These are phyloP conservation scores for Nothobranchius kuhntae DNA, from an alignment of 2,113 vertebrate species.

Conservation along the genomic window DNA sequence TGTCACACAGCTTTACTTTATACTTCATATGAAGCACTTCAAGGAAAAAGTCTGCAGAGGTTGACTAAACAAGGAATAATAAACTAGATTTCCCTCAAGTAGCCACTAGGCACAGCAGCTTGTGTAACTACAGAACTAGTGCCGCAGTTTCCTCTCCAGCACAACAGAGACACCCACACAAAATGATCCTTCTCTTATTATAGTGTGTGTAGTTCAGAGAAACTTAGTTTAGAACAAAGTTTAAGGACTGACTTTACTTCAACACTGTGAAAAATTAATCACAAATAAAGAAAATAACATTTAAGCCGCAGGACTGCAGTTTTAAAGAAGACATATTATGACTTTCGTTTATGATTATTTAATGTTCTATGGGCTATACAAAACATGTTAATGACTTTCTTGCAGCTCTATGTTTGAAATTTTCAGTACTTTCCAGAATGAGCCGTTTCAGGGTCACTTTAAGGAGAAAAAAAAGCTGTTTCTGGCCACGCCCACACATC, in stretches of 20 bases:
- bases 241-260: constrained; percentile 47
- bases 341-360: too few species aligned
- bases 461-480: too few species aligned
- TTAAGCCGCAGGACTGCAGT: not conserved
- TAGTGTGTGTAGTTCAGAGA: constrained; percentile 34
- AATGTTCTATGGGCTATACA: too few species aligned
- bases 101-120: constrained; percentile 50
- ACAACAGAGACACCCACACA: constrained; percentile 38
- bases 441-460: too few species aligned
- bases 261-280: constrained; percentile 36
- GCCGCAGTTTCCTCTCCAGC: constrained; percentile 41
- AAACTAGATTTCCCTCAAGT: constrained; percentile 59
- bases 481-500: too few species aligned
- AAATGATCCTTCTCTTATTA: constrained; percentile 30
- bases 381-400: too few species aligned
- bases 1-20: constrained; percentile 47
- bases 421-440: too few species aligned
- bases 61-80: constrained; percentile 71
- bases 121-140: constrained; percentile 34
- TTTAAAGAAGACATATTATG: too few species aligned
- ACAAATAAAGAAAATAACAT: constrained; percentile 41
- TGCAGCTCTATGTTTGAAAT: too few species aligned
- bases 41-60: constrained; percentile 57
- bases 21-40: constrained; percentile 57
- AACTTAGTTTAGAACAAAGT: constrained; percentile 46